Conservation (phyloP, 1,140 invertebrate genomes). For the Aporrectodea caliginosa region DNA sequence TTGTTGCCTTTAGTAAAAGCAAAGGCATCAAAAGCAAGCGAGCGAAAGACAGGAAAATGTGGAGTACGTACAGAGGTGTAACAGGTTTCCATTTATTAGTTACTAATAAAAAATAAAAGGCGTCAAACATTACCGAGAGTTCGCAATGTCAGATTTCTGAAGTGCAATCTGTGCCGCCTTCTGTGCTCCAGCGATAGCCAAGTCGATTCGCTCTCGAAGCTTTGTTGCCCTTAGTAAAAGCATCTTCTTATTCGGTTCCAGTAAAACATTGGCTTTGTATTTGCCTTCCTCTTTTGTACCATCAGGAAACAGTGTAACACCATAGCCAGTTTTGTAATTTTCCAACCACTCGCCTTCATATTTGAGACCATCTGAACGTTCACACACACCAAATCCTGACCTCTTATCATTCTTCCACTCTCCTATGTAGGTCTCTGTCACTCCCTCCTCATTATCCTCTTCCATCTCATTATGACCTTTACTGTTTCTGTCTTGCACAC, state of each 20-base stretch:
- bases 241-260: slow-evolving; percentile 90
- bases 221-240: slow-evolving; percentile 63
- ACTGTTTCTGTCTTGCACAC: too few relatives aligned
- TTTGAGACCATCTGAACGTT: slow-evolving; percentile 90
- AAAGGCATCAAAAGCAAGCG: too few relatives aligned
- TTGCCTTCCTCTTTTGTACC: slow-evolving; percentile 94
- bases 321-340: slow-evolving; percentile 99
- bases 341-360: slow-evolving; percentile 99
- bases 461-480: too few relatives aligned
- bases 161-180: slow-evolving; percentile 95
- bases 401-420: slow-evolving; percentile 99
- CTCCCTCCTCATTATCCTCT: slow-evolving; percentile 69
- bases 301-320: slow-evolving; percentile 96
- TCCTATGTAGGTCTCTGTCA: slow-evolving; percentile 97
- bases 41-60: too few relatives aligned
- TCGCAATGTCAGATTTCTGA: slow-evolving; percentile 98
- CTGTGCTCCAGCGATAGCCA: slow-evolving; percentile 87
- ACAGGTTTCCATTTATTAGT: too few relatives aligned
- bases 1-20: too few relatives aligned
- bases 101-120: too few relatives aligned
- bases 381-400: slow-evolving; percentile 91
- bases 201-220: slow-evolving; percentile 91
- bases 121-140: slow-evolving; percentile 71
- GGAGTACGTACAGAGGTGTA: too few relatives aligned
- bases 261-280: slow-evolving; percentile 98